phyloP scores from a whole-genome alignment of 2,888 invertebrate genomes.

The Pseudanteris insignis region DNA sequence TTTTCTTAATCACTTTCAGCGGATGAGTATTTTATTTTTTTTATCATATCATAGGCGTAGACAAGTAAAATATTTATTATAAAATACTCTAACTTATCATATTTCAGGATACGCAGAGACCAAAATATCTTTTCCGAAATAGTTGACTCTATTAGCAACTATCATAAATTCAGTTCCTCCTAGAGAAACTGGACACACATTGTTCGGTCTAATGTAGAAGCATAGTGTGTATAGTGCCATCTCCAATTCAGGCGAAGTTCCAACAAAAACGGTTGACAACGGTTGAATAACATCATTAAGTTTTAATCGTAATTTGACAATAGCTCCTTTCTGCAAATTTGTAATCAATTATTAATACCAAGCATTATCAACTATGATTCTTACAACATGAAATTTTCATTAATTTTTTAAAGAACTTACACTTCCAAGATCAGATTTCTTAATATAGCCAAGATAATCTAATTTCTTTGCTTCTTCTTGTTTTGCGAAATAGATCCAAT shows the following conservation, averaged over 20 bases:
- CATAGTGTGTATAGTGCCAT: conserved; percentile 90
- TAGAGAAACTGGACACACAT: conserved; percentile 78
- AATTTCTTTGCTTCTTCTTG: conserved; percentile 78
- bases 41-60: too few species aligned
- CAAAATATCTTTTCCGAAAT: conserved; percentile 81
- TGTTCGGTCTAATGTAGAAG: conserved; percentile 80
- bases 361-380: too few species aligned
- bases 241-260: conserved; percentile 91
- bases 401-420: conserved; percentile 72
- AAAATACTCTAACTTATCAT: too few species aligned
- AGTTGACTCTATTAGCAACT: conserved; percentile 77
- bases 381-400: too few species aligned
- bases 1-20: too few species aligned
- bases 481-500: conserved; percentile 86
- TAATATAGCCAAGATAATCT: conserved; percentile 86
- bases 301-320: conserved; percentile 78
- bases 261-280: conserved; percentile 81
- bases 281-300: conserved; percentile 80
- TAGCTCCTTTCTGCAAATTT: conserved; percentile 78
- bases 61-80: too few species aligned
- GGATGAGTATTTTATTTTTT: too few species aligned
- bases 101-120: conserved; percentile 86
- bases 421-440: conserved; percentile 74
- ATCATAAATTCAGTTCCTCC: conserved; percentile 77
- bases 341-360: too few species aligned